Evolutionary conservation across 2,113 vertebrate genomes (phyloP).

Genomic region (Osmerus mordax): DNA sequence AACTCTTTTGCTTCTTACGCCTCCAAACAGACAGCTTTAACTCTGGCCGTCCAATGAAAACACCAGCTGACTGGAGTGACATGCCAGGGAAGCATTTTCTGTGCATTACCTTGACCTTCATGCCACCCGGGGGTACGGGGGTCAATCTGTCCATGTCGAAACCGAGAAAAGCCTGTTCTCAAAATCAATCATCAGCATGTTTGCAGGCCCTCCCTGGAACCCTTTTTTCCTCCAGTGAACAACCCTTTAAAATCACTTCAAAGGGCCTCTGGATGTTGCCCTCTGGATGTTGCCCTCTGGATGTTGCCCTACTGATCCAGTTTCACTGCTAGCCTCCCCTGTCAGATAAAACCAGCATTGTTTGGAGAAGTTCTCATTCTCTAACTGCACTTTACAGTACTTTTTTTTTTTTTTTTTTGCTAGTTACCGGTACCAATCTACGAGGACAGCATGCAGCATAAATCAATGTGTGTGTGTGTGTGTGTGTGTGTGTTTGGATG

Average conservation of each 20-base stretch:
- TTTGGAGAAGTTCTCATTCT: conserved; percentile 57
- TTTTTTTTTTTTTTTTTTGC: conserved; percentile 15
- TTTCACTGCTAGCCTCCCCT: conserved; percentile 2
- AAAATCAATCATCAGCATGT: conserved; percentile 3
- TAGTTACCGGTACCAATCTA: conserved; percentile 51
- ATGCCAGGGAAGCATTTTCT: background rate
- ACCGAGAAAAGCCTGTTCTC: conserved; percentile 24
- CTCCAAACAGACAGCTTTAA: background rate
- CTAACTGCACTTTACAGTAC: conserved; percentile 69
- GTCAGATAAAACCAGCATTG: conserved; percentile 36
- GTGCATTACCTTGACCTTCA: background rate
- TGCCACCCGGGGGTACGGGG: background rate
- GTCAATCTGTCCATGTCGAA: background rate
- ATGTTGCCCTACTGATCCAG: background rate
- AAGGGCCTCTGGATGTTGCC: conserved; percentile 33
- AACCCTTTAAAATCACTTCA: background rate
- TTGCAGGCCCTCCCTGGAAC: background rate
- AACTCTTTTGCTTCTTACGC: background rate
- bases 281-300: background rate
- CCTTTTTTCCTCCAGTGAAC: background rate
- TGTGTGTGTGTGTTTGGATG: conserved; percentile 15
- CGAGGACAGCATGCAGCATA: conserved; percentile 22
- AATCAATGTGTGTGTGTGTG: conserved; percentile 18
- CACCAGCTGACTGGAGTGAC: background rate
- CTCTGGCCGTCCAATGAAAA: background rate